Conservation (phyloP, 2,888 invertebrate genomes). For the Drosophila ochracea region DNA sequence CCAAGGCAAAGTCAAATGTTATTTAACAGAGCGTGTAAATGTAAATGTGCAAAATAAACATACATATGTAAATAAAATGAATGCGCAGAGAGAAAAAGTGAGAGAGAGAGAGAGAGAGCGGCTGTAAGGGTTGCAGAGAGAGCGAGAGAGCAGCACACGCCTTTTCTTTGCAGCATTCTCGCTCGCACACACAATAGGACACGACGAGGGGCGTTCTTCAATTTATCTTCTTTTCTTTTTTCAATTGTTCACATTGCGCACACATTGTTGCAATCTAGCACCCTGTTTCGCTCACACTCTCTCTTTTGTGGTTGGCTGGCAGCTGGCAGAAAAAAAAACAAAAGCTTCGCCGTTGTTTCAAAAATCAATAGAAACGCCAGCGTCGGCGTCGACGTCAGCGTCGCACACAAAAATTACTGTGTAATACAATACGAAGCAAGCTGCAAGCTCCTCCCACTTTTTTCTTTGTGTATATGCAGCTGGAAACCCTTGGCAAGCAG, state of each 20-base stretch:
- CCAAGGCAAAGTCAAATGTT: background rate
- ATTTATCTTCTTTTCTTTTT: slow-evolving; percentile 9
- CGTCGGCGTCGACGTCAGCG: slow-evolving; percentile 4
- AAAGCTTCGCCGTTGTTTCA: slow-evolving; percentile 43
- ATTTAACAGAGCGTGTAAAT: slow-evolving; percentile 6
- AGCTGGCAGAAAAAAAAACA: slow-evolving; percentile 20
- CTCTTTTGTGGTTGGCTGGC: slow-evolving; percentile 4
- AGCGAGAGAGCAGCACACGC: background rate
- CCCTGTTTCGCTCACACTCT: background rate
- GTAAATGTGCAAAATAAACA: background rate
- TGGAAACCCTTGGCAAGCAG: slow-evolving; percentile 38
- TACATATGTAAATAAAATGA: background rate
- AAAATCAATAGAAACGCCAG: slow-evolving; percentile 58
- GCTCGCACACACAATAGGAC: background rate
- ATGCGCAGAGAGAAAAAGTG: background rate
- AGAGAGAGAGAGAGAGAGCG: background rate
- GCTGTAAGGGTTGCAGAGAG: no score
- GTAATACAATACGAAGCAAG: slow-evolving; percentile 44
- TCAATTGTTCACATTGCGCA: slow-evolving; percentile 53
- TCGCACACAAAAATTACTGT: slow-evolving; percentile 52
- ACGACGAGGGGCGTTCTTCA: background rate
- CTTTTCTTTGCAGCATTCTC: background rate
- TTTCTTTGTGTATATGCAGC: background rate
- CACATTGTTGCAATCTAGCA: slow-evolving; percentile 39
- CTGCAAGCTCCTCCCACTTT: slow-evolving; percentile 67